Evolutionary conservation across 2,113 vertebrate genomes (phyloP).

Genomic region (Rhinichthys klamathensis): DNA sequence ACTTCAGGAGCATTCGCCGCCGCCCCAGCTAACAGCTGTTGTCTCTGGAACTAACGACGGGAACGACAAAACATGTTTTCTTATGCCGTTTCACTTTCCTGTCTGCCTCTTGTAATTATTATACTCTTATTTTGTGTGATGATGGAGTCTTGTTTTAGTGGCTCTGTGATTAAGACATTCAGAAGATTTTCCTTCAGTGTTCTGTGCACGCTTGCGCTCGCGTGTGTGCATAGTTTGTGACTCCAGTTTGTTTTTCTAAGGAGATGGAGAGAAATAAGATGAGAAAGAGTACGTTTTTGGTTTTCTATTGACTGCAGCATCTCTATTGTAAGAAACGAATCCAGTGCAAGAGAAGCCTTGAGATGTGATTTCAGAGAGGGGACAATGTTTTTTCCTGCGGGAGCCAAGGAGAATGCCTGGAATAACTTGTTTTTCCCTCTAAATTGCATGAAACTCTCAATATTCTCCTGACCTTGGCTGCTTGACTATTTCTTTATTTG

Average conservation of each 20-base stretch:
- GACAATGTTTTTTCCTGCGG: background rate
- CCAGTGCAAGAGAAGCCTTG: background rate
- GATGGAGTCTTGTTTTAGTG: slow-evolving; percentile 93
- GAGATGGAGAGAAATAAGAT: slow-evolving; percentile 27
- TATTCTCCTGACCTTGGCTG: slow-evolving; percentile 55
- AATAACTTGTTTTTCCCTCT: slow-evolving; percentile 37
- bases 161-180: slow-evolving; percentile 99
- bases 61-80: slow-evolving; percentile 99
- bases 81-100: slow-evolving; percentile 91
- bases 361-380: background rate
- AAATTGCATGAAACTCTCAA: slow-evolving; percentile 45
- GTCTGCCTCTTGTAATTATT: slow-evolving; percentile 82
- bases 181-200: slow-evolving; percentile 88
- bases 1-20: slow-evolving; percentile 99
- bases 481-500: slow-evolving; percentile 29
- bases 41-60: slow-evolving; percentile 97
- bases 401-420: slow-evolving; percentile 33
- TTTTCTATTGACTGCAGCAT: slow-evolving; percentile 41
- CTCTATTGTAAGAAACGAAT: slow-evolving; percentile 43
- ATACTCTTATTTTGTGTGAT: slow-evolving; percentile 82
- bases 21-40: slow-evolving; percentile 99
- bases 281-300: slow-evolving; percentile 34
- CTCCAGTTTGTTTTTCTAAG: slow-evolving; percentile 66
- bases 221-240: slow-evolving; percentile 69
- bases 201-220: slow-evolving; percentile 60